These are phyloP conservation scores for Micropoecilia bifurca DNA, from an alignment of 2,797 vertebrate species.

Conservation along the genomic window DNA sequence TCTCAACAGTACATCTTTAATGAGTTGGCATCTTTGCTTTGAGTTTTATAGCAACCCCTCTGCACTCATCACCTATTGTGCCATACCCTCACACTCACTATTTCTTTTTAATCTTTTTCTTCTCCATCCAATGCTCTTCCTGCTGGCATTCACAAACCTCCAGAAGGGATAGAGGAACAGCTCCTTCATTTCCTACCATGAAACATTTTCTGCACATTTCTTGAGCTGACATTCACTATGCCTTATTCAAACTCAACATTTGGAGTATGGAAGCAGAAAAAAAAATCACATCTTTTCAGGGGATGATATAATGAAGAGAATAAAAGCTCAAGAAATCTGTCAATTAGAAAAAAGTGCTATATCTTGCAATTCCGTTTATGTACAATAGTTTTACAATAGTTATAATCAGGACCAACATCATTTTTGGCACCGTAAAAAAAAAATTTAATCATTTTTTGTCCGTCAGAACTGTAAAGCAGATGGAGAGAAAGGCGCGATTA, in stretches of 20 bases:
- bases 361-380: slow-evolving; percentile 75
- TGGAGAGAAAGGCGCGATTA: slow-evolving; percentile 50
- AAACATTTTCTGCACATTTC: slow-evolving; percentile 53
- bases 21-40: slow-evolving; percentile 69
- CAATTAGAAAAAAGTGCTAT: slow-evolving; percentile 62
- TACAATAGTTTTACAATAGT: slow-evolving; percentile 59
- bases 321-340: slow-evolving; percentile 52
- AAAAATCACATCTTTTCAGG: slow-evolving; percentile 32
- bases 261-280: slow-evolving; percentile 51
- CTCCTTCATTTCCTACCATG: slow-evolving; percentile 40
- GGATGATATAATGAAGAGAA: slow-evolving; percentile 59
- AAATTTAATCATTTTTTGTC: slow-evolving; percentile 66
- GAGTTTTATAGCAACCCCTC: slow-evolving; percentile 30
- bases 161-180: slow-evolving; percentile 56
- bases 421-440: slow-evolving; percentile 42
- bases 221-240: slow-evolving; percentile 52
- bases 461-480: slow-evolving; percentile 46
- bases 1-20: slow-evolving; percentile 69
- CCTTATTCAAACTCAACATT: slow-evolving; percentile 53
- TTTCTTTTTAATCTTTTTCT: slow-evolving; percentile 48
- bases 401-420: slow-evolving; percentile 67
- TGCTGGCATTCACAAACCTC: slow-evolving; percentile 54
- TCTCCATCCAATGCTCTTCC: slow-evolving; percentile 50
- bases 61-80: slow-evolving; percentile 48
- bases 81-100: slow-evolving; percentile 42